Base-by-base conservation (phyloP, 2,888 invertebrate species). In the Scaptomyza polygonia region DNA sequence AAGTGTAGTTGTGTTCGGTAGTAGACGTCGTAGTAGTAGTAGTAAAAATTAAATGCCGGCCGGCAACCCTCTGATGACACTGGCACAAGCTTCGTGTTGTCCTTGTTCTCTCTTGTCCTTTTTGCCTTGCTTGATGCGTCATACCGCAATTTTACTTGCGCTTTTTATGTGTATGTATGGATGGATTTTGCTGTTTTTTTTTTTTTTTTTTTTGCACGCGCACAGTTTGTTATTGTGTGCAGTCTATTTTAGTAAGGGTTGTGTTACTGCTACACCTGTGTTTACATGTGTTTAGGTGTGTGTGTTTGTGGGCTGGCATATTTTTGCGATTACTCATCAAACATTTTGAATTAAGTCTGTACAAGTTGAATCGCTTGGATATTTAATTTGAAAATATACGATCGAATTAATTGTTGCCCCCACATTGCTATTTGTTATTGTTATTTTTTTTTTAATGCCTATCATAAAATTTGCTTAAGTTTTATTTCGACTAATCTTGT, bases 121-220 rank as follows among this genome's bases (percentile, higher is more conserved):
- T 65, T 47, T 65, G 25, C 55, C 49, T 53, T 39, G 36, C 44
- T 32, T 34, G 87, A 88, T 83, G 82, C 88, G 82, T 83, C 82
- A 83, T 86, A 64, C 66, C 80, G 69, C 72, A 70, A 78, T 65
- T 78, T 84, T 84, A 86, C 80, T 86, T 86, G 78, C 86, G 86
- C 86, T 80, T 80, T 80, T 67, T 44, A 18, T 54, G 11, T 34
- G 18, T 49, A 14, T 45, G 36, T 36, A n/a, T 32, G 14, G 18
- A 34, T 55, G 30, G 29, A 11, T 18, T 52, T 16, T 71, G 49
- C 27, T 42, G 57, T 21, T 3, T 21, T 21, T 21, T 58, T 67
- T 3, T 21, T 21, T 21, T 58, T 67, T 36, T 43, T 42, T 32
- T 29, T n/a, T 55, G 51, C 43, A 51, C 40, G 73, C 73, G 71